Evolutionary conservation across 2,888 invertebrate genomes (phyloP).

Genomic region (Imbricaverruca yamaguchii): DNA sequence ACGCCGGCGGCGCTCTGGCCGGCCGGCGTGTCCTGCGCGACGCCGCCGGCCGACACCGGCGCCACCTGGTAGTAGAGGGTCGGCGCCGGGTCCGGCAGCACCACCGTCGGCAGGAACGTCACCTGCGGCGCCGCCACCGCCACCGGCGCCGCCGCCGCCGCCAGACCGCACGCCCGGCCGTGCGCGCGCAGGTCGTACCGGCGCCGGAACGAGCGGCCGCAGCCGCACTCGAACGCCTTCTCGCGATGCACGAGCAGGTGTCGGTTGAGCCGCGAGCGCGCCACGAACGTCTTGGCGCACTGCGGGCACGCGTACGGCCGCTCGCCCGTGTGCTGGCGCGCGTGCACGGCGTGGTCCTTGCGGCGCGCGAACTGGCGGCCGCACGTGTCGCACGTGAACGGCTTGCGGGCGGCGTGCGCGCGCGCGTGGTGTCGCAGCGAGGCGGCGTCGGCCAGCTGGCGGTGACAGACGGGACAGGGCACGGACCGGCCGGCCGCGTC

Average conservation of each 20-base stretch:
- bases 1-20: neutral
- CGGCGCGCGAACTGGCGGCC: slow-evolving; percentile 28
- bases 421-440: slow-evolving; percentile 30
- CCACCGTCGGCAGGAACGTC: neutral
- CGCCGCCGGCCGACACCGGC: neutral
- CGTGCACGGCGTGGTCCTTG: slow-evolving; percentile 31
- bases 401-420: slow-evolving; percentile 30
- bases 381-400: slow-evolving; percentile 31
- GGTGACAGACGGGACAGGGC: slow-evolving; percentile 29
- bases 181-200: neutral
- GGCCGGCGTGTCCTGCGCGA: neutral
- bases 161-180: neutral
- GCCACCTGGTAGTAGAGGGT: slow-evolving; percentile 15
- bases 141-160: neutral
- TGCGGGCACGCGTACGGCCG: slow-evolving; percentile 6
- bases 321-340: slow-evolving; percentile 29
- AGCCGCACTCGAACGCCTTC: neutral
- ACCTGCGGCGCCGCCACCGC: neutral
- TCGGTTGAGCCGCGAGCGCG: slow-evolving; percentile 16
- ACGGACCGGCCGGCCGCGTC: neutral
- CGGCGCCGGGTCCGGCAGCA: neutral
- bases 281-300: slow-evolving; percentile 21
- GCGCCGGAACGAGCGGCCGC: slow-evolving; percentile 4
- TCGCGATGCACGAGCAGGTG: slow-evolving; percentile 9
- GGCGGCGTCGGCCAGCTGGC: slow-evolving; percentile 25